A percentile compares a stretch with the other conserved stretches of the same genome.
phyloP scores from a whole-genome alignment of 1,140 invertebrate species.

The Camponotus pennsylvanicus region DNA sequence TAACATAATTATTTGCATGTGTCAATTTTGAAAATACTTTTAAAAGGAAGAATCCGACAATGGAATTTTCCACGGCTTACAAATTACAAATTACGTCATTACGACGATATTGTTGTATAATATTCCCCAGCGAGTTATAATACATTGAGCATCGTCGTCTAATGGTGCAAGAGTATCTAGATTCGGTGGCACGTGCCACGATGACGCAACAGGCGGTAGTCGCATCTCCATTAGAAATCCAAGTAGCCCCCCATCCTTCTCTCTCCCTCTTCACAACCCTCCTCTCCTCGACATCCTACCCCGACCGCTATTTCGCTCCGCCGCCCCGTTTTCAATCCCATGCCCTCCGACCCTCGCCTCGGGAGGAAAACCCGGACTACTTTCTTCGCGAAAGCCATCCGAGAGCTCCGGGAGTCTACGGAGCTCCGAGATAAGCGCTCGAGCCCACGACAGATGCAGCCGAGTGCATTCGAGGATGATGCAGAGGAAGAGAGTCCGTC shows the following conservation, averaged over 20 bases:
- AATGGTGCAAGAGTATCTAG: slow-evolving; percentile 16
- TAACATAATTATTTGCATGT: too few species aligned
- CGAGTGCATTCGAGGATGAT: slow-evolving; percentile 20
- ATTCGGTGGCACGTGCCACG: slow-evolving; percentile 60
- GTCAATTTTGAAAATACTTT: too few species aligned
- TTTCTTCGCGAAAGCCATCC: slow-evolving; percentile 49
- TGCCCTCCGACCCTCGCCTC: slow-evolving; percentile 18
- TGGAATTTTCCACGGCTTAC: background rate
- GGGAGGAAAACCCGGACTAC: slow-evolving; percentile 39
- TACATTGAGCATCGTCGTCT: background rate
- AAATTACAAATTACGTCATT: background rate
- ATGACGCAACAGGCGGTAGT: slow-evolving; percentile 81
- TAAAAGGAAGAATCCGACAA: background rate
- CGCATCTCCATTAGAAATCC: slow-evolving; percentile 80
- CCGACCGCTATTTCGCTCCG: slow-evolving; percentile 7
- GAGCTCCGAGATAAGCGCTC: slow-evolving; percentile 58
- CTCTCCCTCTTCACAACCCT: background rate
- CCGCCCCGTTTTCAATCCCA: slow-evolving; percentile 30
- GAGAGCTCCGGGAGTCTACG: slow-evolving; percentile 32
- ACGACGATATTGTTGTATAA: too few species aligned
- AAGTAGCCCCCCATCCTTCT: slow-evolving; percentile 67
- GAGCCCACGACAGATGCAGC: slow-evolving; percentile 44
- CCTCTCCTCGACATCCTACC: slow-evolving; percentile 31
- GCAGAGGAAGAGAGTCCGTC: background rate
- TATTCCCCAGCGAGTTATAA: background rate